A percentile compares a stretch with the other conserved stretches of the same genome.
These are phyloP conservation scores for Drosophila anomalipes DNA, from an alignment of 2,888 invertebrate species.

Conservation along the genomic window DNA sequence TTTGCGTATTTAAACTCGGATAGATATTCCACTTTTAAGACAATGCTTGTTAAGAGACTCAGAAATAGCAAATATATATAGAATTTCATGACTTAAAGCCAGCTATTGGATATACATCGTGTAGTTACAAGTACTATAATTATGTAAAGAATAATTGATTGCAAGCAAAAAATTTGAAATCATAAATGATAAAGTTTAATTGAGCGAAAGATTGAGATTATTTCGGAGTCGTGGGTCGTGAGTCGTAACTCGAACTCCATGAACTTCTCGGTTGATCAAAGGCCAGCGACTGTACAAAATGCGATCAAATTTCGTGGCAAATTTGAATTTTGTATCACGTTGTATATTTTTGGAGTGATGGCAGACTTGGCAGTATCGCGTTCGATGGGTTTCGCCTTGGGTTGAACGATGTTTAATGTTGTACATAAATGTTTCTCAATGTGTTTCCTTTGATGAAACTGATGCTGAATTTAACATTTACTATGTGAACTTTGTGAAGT, in stretches of 20 bases:
- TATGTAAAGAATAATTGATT: neutral
- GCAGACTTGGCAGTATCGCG: neutral
- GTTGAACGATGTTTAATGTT: neutral
- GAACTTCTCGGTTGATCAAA: neutral
- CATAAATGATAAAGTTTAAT: neutral
- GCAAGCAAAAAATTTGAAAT: neutral
- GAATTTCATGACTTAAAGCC: neutral
- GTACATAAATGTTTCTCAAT: neutral
- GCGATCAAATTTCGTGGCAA: neutral
- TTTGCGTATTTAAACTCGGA: conserved; percentile 5
- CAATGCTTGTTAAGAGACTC: neutral
- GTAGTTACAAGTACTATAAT: neutral
- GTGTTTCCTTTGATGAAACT: neutral
- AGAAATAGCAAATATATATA: too few relatives aligned
- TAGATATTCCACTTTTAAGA: too few relatives aligned
- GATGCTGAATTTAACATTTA: neutral
- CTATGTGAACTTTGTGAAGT: neutral
- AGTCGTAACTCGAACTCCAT: neutral
- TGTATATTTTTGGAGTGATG: neutral
- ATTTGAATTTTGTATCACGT: neutral
- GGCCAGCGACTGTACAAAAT: neutral
- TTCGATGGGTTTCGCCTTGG: neutral
- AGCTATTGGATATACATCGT: neutral
- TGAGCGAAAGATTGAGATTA: too few relatives aligned
- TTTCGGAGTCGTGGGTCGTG: neutral